Base-by-base conservation (phyloP, 1,140 invertebrate genomes). In the Sarcophaga bullata region DNA sequence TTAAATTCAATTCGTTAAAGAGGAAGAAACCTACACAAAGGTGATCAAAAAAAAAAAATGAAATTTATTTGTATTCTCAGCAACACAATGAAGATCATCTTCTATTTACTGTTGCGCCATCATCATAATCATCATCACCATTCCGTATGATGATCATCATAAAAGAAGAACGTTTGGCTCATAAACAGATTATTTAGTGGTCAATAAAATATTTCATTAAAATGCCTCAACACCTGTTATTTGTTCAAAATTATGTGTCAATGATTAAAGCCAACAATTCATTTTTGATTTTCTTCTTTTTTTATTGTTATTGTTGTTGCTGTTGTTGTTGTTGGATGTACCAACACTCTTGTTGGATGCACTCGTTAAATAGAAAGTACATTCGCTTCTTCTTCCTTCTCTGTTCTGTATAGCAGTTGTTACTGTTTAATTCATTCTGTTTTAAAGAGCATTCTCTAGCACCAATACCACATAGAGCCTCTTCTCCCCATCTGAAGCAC, bases 171-270 rank as follows among this genome's bases (percentile, higher is more conserved):
- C 54, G 54, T n/a, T 58, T 68, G 6, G 19, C 62, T 68, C 17
- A 19, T 68, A 68, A 25, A 68, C 25, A 68, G n/a, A 19, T 68
- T 68, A 68, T 68, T 68, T 68, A 68, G 62, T 68, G 62, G n/a
- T 68, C 17, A 68, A 68, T 68, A 68, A 19, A 19, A n/a, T 68
- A 68, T 68, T 68, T 19, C 17, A 68, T 68, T 68, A 68, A 68
- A 68, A 68, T 68, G 62, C 62, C 46, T 73, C 73, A 46, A 83
- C 82, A 83, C 82, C 82, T 83, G 82, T 83, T 83, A 80, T 83
- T 80, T 83, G 78, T 83, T 80, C 68, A 83, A 81, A 83, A 83
- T 83, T 80, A 83, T 83, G 82, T 83, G 82, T 83, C 82, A 83
- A 83, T 83, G 82, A 83, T 83, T 83, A 80, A 83, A 83, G 78